Percentiles rank a stretch among this genome's conserved stretches.
These are phyloP conservation scores for Ramphastos sulfuratus DNA, from an alignment of 2,113 vertebrate genomes.

Conservation along the genomic window DNA sequence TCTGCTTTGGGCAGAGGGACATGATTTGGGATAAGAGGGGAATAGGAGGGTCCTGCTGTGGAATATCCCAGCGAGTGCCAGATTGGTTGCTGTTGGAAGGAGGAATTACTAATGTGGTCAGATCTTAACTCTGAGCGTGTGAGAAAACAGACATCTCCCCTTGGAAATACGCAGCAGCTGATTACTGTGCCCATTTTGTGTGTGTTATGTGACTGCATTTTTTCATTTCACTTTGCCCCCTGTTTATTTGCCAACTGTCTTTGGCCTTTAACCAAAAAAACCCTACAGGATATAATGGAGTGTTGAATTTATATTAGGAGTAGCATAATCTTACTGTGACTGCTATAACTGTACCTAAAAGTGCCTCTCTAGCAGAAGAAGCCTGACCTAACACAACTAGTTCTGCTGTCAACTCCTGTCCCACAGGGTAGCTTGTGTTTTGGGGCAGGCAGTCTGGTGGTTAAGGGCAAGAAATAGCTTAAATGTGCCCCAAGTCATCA, in stretches of 20 bases:
- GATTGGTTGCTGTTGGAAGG: background rate
- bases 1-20: background rate
- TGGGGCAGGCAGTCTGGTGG: background rate
- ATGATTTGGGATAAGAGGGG: background rate
- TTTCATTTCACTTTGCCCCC: background rate
- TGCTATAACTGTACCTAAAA: background rate
- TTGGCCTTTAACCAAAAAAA: background rate
- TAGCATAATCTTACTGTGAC: background rate
- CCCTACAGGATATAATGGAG: background rate
- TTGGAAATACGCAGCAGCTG: background rate
- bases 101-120: background rate
- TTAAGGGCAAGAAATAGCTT: background rate
- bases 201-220: background rate
- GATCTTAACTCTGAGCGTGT: background rate
- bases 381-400: background rate
- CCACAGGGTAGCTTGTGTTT: background rate
- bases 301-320: background rate
- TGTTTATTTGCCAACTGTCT: background rate
- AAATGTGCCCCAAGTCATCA: background rate
- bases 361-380: background rate
- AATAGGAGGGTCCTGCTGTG: background rate
- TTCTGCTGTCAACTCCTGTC: background rate
- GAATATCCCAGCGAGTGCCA: background rate
- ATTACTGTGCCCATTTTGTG: background rate
- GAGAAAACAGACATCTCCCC: background rate